These are phyloP conservation scores for Benthosema pterotum DNA, from an alignment of 2,797 vertebrate species.

Conservation along the genomic window DNA sequence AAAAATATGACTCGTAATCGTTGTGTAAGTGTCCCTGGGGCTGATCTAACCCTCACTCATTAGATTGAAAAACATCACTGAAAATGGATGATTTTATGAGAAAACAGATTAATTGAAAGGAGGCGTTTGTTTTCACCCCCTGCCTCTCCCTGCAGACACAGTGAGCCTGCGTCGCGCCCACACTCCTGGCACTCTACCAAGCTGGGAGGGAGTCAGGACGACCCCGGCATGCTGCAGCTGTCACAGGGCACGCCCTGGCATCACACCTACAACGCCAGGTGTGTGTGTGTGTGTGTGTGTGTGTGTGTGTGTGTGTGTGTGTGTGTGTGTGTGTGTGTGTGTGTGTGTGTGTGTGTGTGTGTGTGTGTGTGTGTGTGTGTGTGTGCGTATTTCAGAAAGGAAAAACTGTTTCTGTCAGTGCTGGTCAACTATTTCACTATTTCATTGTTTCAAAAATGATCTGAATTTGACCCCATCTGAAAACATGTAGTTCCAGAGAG, in stretches of 20 bases:
- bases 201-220: conserved; percentile 75
- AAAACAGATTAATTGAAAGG: neutral
- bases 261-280: conserved; percentile 89
- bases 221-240: conserved; percentile 90
- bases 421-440: too few relatives aligned
- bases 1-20: too few relatives aligned
- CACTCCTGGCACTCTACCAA: conserved; percentile 95
- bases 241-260: conserved; percentile 88
- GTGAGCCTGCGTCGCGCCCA: conserved; percentile 83
- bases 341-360: too few relatives aligned
- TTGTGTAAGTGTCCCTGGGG: too few relatives aligned
- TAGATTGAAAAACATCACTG: too few relatives aligned
- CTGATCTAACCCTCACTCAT: too few relatives aligned
- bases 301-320: neutral
- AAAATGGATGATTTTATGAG: neutral
- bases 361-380: too few relatives aligned
- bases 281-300: neutral
- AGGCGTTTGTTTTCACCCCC: neutral
- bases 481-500: too few relatives aligned
- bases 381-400: too few relatives aligned
- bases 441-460: too few relatives aligned
- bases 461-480: too few relatives aligned
- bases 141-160: conserved; percentile 75
- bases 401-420: too few relatives aligned
- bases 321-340: neutral